Evolutionary conservation across 2,888 invertebrate species (phyloP).

Genomic region (Lysandra bellargus): DNA sequence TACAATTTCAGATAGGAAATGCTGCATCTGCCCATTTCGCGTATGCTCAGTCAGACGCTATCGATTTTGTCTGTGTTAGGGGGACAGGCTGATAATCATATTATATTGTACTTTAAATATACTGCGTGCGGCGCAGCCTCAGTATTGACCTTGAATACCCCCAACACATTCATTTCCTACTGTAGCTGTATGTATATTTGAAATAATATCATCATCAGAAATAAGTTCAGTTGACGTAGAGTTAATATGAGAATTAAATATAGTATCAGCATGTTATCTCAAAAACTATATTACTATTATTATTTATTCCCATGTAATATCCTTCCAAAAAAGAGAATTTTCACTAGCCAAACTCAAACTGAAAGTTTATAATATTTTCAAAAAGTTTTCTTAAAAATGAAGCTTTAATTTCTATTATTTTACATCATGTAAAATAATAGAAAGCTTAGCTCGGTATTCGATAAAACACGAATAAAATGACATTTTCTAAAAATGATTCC

Average conservation of each 20-base stretch:
- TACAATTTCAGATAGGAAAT: slow-evolving; percentile 14
- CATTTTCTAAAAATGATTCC: too few relatives aligned
- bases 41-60: slow-evolving; percentile 71
- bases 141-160: slow-evolving; percentile 60
- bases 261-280: background rate
- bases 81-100: slow-evolving; percentile 76
- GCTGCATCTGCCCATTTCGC: slow-evolving; percentile 57
- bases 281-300: too few relatives aligned
- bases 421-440: too few relatives aligned
- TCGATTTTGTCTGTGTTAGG: slow-evolving; percentile 80
- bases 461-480: too few relatives aligned
- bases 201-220: background rate
- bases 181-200: background rate
- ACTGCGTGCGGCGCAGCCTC: slow-evolving; percentile 55
- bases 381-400: too few relatives aligned
- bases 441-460: too few relatives aligned
- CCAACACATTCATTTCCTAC: slow-evolving; percentile 45
- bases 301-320: too few relatives aligned
- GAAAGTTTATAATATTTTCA: too few relatives aligned
- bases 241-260: too few relatives aligned
- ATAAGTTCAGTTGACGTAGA: background rate
- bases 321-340: too few relatives aligned
- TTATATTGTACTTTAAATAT: slow-evolving; percentile 77
- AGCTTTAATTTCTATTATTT: too few relatives aligned
- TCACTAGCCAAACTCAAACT: too few relatives aligned